Evolutionary conservation across 2,797 vertebrate genomes (phyloP), one percentile per base, ranked within the genome.

Genomic region (Notolabrus celidotus): DNA sequence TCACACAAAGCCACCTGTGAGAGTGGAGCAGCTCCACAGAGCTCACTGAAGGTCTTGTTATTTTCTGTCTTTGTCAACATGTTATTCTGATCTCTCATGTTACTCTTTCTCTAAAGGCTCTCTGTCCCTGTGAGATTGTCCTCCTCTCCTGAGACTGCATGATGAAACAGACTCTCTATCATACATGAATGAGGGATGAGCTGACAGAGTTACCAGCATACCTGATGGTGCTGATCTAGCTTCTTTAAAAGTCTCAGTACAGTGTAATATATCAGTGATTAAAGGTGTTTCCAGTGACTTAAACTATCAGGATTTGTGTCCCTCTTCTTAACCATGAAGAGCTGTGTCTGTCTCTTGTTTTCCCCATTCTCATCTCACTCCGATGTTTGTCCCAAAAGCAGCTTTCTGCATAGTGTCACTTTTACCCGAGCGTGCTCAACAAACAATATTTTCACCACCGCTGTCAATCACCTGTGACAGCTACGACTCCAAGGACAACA

Each of bases 61-160:
- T 70, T 54, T 74, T 65, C 53, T 62, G 11, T 10, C 17, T 3
- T 9, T 71, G 66, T 71, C 72, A 79, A 64, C 79, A 75, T 70
- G 67, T 69, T 81, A 51, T 73, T 68, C 38, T 27, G 20, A 14
- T 60, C 64, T 63, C 49, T 51, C 55, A 52, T 60, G 45, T 67
- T 66, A 14, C 23, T 5, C 46, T 19, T 31, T 27, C 22, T 58
- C 16, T 23, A 46, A 11, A 17, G 10, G 20, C 22, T 41, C 22
- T 31, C 6, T 54, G 38, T 43, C 19, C 67, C 67, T 33, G 25
- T 5, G 52, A 53, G 46, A 51, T 17, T 54, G 10, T 22, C 17
- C 36, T 45, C 10, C 41, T 12, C 75, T 33, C 59, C 60, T 23
- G 71, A 49, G 65, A 45, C 14, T 1, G 11, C 14, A 53, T 72